Evolutionary conservation across 1,140 invertebrate genomes (phyloP), one percentile per base, ranked within the genome.

Genomic region (Ips typographus): DNA sequence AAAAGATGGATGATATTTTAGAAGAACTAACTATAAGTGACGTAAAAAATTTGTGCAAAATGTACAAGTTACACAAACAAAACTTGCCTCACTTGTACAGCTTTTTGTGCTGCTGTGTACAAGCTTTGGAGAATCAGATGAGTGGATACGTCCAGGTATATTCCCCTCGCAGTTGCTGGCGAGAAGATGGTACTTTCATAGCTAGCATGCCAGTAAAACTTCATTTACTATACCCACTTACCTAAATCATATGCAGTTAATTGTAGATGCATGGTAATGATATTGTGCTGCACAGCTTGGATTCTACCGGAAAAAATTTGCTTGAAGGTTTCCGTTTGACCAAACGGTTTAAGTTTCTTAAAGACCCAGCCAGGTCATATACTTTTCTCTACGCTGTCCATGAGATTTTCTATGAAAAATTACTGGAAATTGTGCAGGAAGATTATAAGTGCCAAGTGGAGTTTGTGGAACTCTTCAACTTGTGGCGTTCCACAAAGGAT

Each of bases 101-200:
- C 38, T 65, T 65, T 43, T 6, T 65, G 2, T n/a, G 56, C 36
- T 36, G 5, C 22, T 65, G 63, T 40, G 43, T 65, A 2, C 55
- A 65, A 56, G 22, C 63, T 2, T 42, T 51, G 39, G 37, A 36
- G 39, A 42, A 56, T 40, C n/a, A 22, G 2, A 56, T 43, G 41
- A 39, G 7, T 6, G 53, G 56, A n/a, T 56, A 42, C 42, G 51
- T 65, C 1, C 42, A 7, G 5, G 4, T 65, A 36, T 56, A 36
- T 55, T 65, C 63, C 6, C 63, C 63, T 3, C 6, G 51, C 36
- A 36, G 56, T 37, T 65, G 40, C 37, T 65, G 63, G 63, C n/a
- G 63, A 36, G 51, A 65, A 36, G 63, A 65, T 44, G 63, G 63
- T 1, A 65, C 63, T 37, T 65, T 65, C 44, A 44, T 65, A 42